Percentiles rank a stretch among this genome's conserved stretches.
These are phyloP conservation scores for Sylvia atricapilla DNA, from an alignment of 2,113 vertebrate species.

Conservation along the genomic window DNA sequence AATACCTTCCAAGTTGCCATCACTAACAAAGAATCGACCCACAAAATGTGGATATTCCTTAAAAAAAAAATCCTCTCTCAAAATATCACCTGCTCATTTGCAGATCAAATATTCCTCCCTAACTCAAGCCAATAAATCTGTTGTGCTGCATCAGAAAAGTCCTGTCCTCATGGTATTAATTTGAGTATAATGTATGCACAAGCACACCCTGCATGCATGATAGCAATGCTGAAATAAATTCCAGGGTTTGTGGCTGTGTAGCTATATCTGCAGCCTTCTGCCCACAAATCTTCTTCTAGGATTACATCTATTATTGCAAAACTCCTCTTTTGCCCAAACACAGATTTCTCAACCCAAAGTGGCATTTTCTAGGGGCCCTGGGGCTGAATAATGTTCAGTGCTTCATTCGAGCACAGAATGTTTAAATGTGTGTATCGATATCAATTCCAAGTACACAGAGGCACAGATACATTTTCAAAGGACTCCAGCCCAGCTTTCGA, in stretches of 20 bases:
- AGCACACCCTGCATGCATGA: neutral
- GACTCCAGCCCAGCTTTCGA: neutral
- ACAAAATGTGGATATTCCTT: neutral
- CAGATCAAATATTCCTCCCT: neutral
- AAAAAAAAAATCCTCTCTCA: neutral
- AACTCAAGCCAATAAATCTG: neutral
- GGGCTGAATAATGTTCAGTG: neutral
- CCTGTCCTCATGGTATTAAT: neutral
- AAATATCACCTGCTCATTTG: neutral
- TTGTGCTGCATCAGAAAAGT: neutral
- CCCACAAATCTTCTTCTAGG: slow-evolving; percentile 2
- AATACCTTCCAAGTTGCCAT: neutral
- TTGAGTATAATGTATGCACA: slow-evolving; percentile 11
- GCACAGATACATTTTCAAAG: neutral
- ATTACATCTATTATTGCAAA: slow-evolving; percentile 17
- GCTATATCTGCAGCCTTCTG: neutral
- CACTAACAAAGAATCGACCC: neutral
- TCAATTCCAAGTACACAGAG: neutral
- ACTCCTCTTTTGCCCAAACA: slow-evolving; percentile 17
- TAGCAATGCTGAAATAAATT: slow-evolving; percentile 5
- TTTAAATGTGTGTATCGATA: neutral
- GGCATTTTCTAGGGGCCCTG: neutral
- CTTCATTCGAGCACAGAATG: neutral
- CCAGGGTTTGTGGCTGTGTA: neutral
- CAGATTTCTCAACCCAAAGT: slow-evolving; percentile 23